A percentile compares a stretch with the other conserved stretches of the same genome.
phyloP scores from a whole-genome alignment of 2,797 vertebrate species.

The Lepilemur septentrionalis region DNA sequence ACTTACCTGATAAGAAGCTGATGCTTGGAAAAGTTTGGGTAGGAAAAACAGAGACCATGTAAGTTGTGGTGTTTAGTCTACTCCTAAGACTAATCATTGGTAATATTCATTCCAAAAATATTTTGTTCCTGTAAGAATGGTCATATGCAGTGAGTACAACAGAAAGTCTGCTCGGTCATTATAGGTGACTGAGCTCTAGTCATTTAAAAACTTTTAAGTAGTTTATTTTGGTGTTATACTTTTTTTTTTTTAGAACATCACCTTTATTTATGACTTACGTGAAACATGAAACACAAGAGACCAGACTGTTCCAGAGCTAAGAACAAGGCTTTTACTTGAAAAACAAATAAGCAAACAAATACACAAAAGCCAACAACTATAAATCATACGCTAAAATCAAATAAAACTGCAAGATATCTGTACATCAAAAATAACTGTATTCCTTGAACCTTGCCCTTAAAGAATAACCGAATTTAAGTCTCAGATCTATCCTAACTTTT shows the following conservation, averaged over 20 bases:
- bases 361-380: not conserved
- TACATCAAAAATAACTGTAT: conserved; percentile 25
- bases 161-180: conserved; percentile 18
- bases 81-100: not conserved
- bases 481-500: not conserved
- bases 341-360: not conserved
- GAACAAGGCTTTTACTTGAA: conserved; percentile 29
- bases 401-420: not conserved
- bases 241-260: conserved; percentile 48
- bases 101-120: conserved; percentile 43
- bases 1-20: conserved; percentile 1
- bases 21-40: conserved; percentile 17
- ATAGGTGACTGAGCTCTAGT: not conserved
- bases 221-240: conserved; percentile 34
- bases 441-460: not conserved
- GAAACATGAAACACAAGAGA: conserved; percentile 41
- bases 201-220: conserved; percentile 24
- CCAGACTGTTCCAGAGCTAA: conserved; percentile 5
- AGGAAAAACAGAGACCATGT: not conserved
- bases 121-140: conserved; percentile 9
- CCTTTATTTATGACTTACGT: conserved; percentile 36
- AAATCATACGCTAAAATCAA: conserved; percentile 45
- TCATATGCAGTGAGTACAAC: not conserved
- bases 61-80: conserved; percentile 28
- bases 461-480: conserved; percentile 25